Evolutionary conservation across 1,140 invertebrate species (phyloP).

Genomic region (Tribolium madens): DNA sequence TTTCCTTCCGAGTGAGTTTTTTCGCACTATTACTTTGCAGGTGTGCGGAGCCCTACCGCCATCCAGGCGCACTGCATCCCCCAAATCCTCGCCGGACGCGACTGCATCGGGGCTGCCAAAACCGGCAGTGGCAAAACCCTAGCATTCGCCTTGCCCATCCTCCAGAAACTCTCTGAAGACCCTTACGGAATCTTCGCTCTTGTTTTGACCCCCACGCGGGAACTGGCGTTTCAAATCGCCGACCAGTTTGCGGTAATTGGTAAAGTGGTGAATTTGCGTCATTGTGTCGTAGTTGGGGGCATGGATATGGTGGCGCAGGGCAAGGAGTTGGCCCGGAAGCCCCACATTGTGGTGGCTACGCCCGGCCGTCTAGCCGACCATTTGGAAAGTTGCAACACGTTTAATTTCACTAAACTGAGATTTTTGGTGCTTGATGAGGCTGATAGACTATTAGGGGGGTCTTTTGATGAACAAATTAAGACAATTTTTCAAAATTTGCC

Average conservation of each 20-base stretch:
- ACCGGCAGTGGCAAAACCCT: constrained; percentile 98
- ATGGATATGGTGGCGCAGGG: constrained; percentile 94
- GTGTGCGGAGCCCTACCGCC: constrained; percentile 84
- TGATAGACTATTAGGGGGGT: constrained; percentile 77
- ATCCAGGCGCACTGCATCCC: constrained; percentile 88
- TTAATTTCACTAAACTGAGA: constrained; percentile 83
- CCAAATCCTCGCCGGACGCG: constrained; percentile 82
- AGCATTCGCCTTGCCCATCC: constrained; percentile 95
- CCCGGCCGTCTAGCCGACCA: constrained; percentile 92
- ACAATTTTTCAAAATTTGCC: constrained; percentile 87
- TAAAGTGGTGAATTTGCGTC: constrained; percentile 86
- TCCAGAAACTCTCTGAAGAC: constrained; percentile 91
- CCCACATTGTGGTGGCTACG: constrained; percentile 95
- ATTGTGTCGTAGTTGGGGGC: constrained; percentile 89
- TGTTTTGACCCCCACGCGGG: constrained; percentile 95
- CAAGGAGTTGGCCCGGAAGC: constrained; percentile 84
- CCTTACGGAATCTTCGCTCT: constrained; percentile 96
- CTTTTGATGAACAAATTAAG: constrained; percentile 84
- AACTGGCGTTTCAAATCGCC: constrained; percentile 92
- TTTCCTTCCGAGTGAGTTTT: constrained; percentile 10
- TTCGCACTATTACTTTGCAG: constrained; percentile 66
- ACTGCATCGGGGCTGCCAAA: constrained; percentile 96
- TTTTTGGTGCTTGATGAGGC: constrained; percentile 95
- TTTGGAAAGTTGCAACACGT: constrained; percentile 85
- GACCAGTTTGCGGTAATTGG: constrained; percentile 93